A percentile compares a stretch with the other conserved stretches of the same genome.
Evolutionary conservation across 2,113 vertebrate genomes (phyloP).

Genomic region (Marmota monax): DNA sequence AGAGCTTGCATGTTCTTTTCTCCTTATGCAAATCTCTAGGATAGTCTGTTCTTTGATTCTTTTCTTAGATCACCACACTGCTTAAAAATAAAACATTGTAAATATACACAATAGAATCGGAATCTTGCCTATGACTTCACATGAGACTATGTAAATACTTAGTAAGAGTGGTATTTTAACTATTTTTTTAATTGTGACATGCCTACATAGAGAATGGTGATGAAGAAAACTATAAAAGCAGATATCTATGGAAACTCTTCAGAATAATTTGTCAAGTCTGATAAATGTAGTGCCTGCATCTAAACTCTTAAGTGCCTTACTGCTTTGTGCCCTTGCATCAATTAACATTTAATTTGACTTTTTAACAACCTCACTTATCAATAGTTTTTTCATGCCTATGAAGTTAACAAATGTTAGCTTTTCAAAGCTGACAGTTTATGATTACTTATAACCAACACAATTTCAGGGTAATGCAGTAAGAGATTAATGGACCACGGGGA

Average conservation of each 20-base stretch:
- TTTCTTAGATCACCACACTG: conserved; percentile 70
- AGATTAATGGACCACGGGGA: conserved; percentile 79
- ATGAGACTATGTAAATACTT: conserved; percentile 35
- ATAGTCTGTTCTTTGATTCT: conserved; percentile 57
- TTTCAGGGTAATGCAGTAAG: conserved; percentile 78
- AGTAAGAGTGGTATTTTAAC: background rate
- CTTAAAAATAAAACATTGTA: conserved; percentile 77
- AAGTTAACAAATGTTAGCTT: conserved; percentile 86
- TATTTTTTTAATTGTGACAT: background rate
- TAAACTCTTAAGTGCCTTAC: conserved; percentile 79
- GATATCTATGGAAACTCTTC: conserved; percentile 74
- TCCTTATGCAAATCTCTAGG: conserved; percentile 71
- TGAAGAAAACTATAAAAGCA: conserved; percentile 69
- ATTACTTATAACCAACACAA: conserved; percentile 82
- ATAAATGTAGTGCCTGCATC: conserved; percentile 82
- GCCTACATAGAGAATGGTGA: conserved; percentile 60
- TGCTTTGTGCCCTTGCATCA: conserved; percentile 86
- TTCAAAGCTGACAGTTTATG: conserved; percentile 85
- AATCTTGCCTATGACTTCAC: conserved; percentile 63
- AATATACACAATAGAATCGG: background rate
- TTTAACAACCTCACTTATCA: conserved; percentile 87
- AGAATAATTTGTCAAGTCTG: conserved; percentile 84
- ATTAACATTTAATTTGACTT: conserved; percentile 91
- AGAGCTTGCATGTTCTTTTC: conserved; percentile 72
- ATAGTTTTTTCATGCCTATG: conserved; percentile 82